Evolutionary conservation across 64 coral and sea anemone genomes (phyloP).

Genomic region (Porites lutea): DNA sequence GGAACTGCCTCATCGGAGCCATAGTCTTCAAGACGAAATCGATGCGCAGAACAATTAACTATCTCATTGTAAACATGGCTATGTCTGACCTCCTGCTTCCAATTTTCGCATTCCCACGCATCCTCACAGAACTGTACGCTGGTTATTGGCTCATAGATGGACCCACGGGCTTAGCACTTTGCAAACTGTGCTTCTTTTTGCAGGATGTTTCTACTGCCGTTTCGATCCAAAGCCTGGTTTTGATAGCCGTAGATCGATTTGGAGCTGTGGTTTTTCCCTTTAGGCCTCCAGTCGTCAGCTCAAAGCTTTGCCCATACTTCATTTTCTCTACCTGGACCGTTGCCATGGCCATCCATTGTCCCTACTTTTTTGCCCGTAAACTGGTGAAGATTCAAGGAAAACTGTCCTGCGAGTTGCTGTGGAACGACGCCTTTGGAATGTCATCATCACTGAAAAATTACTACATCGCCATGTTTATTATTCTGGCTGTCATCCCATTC

Average conservation of each 20-base stretch:
- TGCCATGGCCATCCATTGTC: constrained; percentile 30
- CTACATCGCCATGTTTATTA: constrained; percentile 16
- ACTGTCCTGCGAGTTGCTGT: background rate
- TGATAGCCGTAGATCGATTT: constrained; percentile 55
- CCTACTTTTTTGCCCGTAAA: constrained; percentile 11
- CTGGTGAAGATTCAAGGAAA: background rate
- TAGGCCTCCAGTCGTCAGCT: constrained; percentile 1
- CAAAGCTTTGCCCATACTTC: constrained; percentile 26
- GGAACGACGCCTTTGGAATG: constrained; percentile 19
- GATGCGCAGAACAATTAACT: constrained; percentile 35
- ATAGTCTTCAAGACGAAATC: constrained; percentile 35
- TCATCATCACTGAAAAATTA: background rate
- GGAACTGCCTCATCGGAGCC: constrained; percentile 15
- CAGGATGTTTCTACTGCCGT: constrained; percentile 28
- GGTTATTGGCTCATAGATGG: constrained; percentile 39
- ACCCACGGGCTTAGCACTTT: background rate
- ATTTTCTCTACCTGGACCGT: constrained; percentile 12
- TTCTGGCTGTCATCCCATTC: constrained; percentile 18
- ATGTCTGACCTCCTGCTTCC: constrained; percentile 40
- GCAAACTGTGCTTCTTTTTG: constrained; percentile 21
- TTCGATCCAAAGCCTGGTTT: constrained; percentile 16
- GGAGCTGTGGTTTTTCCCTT: constrained; percentile 43
- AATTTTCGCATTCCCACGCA: constrained; percentile 14
- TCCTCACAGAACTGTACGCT: background rate
- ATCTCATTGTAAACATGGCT: constrained; percentile 47